Base-by-base conservation (phyloP, 1,140 invertebrate genomes). In the Hycleus phaleratus region DNA sequence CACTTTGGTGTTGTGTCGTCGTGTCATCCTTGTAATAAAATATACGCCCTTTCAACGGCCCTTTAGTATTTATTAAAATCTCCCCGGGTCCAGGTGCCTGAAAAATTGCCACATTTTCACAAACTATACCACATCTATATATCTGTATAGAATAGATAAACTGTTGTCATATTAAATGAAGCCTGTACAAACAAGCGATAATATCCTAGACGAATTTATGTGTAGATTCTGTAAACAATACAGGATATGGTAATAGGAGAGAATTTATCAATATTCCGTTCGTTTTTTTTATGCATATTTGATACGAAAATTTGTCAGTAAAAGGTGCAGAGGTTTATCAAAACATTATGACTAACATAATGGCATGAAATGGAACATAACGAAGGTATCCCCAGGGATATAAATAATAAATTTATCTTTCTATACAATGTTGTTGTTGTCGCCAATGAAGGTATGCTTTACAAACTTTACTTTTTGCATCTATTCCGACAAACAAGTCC, bases 361-460 rank as follows among this genome's bases (percentile, higher is more conserved):
- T 53, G 51, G 51, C 46, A 53, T 46, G 51, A 53, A 53, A 53
- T 53, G 51, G 51, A 53, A 53, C 51, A 53, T 53, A 49, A 49
- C 46, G 46, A 57, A 49, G 56, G 26, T 52, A 47, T 48, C 49
- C 39, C 44, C n/a, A 46, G 56, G 11, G 56, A 44, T 52, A 58
- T 58, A 58, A 58, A 58, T 58, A 58, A 58, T 58, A 58, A 58
- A 58, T 58, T 44, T 42, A 51, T 58, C 56, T 58, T 52, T 44
- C 32, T 58, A 58, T 58, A 38, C 44, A 1, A 32, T 32, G 32
- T 32, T 40, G 56, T 48, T 46, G 38, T 43, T 38, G 49, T 32
- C 51, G 56, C 51, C 56, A 58, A 26, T 48, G 26, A 58, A 50
- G 18, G 48, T 43, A 43, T 50, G 56, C 46, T 52, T 45, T 58